Evolutionary conservation across 1,140 invertebrate genomes (phyloP).

Genomic region (Eufriesea mexicana): DNA sequence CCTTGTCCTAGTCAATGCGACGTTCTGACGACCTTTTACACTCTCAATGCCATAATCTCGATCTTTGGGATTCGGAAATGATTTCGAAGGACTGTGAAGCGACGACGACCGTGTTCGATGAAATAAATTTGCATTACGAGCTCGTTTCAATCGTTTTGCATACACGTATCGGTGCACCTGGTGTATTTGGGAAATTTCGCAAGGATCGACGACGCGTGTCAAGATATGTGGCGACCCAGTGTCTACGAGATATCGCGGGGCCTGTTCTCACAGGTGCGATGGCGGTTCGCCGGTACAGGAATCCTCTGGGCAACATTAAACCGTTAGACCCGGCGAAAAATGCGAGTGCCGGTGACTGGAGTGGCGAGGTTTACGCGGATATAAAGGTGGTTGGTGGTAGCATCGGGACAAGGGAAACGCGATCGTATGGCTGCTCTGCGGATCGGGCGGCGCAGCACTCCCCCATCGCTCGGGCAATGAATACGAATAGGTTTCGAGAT

Average conservation of each 20-base stretch:
- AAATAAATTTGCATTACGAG: too few species aligned
- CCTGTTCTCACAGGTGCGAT: background rate
- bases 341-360: background rate
- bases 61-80: too few species aligned
- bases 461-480: slow-evolving; percentile 80
- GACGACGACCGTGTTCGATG: too few species aligned
- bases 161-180: too few species aligned
- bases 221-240: background rate
- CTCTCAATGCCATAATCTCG: too few species aligned
- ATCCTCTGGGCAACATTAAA: background rate
- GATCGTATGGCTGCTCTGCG: slow-evolving; percentile 74
- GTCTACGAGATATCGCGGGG: background rate
- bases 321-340: background rate
- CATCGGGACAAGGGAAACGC: slow-evolving; percentile 60
- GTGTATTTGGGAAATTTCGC: too few species aligned
- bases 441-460: slow-evolving; percentile 49
- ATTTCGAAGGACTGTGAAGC: too few species aligned
- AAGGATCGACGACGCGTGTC: background rate
- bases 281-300: too few species aligned
- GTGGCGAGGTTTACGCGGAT: slow-evolving; percentile 33
- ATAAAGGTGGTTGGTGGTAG: slow-evolving; percentile 54
- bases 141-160: too few species aligned
- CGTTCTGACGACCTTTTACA: too few species aligned
- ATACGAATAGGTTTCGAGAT: slow-evolving; percentile 83
- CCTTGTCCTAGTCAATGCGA: too few species aligned